A percentile compares a stretch with the other conserved stretches of the same genome.
Evolutionary conservation across 2,888 invertebrate species (phyloP).

Genomic region (Xestia xanthographa): DNA sequence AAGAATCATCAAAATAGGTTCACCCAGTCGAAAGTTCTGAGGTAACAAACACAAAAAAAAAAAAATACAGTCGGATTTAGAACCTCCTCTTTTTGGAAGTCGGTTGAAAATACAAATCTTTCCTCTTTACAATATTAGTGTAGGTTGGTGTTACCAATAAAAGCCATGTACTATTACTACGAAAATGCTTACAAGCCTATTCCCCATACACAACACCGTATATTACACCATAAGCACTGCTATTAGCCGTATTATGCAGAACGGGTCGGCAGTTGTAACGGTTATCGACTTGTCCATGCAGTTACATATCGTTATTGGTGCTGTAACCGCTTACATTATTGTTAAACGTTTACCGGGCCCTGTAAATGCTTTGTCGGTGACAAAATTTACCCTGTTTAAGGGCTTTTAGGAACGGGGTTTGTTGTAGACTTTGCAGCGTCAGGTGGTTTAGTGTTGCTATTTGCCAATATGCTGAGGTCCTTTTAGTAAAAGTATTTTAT

Average conservation of each 20-base stretch:
- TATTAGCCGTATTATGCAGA: slow-evolving; percentile 62
- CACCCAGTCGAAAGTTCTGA: no score
- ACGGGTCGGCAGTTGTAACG: slow-evolving; percentile 58
- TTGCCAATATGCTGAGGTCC: not conserved
- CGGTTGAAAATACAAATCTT: no score
- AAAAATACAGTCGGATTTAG: no score
- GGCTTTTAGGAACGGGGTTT: slow-evolving; percentile 24
- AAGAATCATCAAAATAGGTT: no score
- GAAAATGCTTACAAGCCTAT: slow-evolving; percentile 21
- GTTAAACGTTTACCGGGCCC: slow-evolving; percentile 50
- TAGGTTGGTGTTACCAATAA: not conserved
- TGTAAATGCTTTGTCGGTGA: slow-evolving; percentile 17
- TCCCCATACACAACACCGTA: slow-evolving; percentile 18
- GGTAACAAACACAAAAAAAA: no score
- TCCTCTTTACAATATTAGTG: no score
- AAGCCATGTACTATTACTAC: not conserved
- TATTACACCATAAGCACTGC: slow-evolving; percentile 41
- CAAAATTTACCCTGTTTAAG: slow-evolving; percentile 41
- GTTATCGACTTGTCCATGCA: slow-evolving; percentile 67
- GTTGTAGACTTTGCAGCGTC: not conserved
- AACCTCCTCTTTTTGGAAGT: no score
- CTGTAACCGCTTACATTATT: slow-evolving; percentile 65
- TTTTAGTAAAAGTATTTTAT: not conserved
- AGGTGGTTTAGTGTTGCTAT: not conserved
- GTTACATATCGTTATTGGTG: slow-evolving; percentile 66